Conservation (phyloP, 1,140 invertebrate species). For the Gonatopus flavifemur region DNA sequence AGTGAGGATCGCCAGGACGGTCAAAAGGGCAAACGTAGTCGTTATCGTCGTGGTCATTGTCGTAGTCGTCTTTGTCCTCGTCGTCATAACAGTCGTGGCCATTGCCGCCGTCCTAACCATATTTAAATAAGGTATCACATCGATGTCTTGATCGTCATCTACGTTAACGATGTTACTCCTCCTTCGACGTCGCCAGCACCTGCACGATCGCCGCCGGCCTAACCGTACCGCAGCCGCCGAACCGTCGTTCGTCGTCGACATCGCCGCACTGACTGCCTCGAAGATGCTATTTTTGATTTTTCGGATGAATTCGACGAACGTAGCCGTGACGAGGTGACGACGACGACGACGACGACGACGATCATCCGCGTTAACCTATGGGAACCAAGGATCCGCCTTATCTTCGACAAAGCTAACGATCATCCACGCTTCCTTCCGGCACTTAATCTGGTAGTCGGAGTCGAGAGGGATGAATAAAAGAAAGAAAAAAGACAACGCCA, state of each 20-base stretch:
- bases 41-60: conserved; percentile 20
- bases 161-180: conserved; percentile 23
- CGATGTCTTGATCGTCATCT: neutral
- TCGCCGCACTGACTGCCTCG: conserved; percentile 56
- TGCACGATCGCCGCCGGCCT: conserved; percentile 42
- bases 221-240: conserved; percentile 44
- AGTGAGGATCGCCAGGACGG: conserved; percentile 21
- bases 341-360: neutral
- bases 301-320: conserved; percentile 30
- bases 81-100: too few species aligned
- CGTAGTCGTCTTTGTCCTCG: conserved; percentile 5
- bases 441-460: too few species aligned
- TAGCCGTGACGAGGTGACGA: conserved; percentile 5
- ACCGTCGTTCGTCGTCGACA: conserved; percentile 59
- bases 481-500: too few species aligned
- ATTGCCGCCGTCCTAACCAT: too few species aligned
- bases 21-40: conserved; percentile 14
- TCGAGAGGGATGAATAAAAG: too few species aligned
- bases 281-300: conserved; percentile 46
- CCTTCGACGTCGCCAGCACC: conserved; percentile 37
- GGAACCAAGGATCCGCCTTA: too few species aligned
- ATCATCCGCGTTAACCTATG: too few species aligned
- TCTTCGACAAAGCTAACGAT: too few species aligned
- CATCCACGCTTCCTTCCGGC: too few species aligned
- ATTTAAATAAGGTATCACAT: too few species aligned